These are phyloP conservation scores for Callipepla squamata DNA, from an alignment of 2,113 vertebrate species.

Conservation along the genomic window DNA sequence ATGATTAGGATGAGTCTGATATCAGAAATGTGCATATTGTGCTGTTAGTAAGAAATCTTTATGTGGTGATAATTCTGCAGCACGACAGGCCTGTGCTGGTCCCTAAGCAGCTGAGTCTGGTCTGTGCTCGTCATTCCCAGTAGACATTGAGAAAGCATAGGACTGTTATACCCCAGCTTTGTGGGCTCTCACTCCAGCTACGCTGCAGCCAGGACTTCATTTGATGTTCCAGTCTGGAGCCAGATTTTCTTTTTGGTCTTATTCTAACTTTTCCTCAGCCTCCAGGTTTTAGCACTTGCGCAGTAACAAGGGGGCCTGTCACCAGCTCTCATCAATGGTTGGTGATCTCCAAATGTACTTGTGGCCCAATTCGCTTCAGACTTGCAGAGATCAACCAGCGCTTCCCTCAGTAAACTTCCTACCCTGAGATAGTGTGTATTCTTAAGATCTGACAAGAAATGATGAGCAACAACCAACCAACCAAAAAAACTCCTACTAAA, in stretches of 20 bases:
- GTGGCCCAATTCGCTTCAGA: neutral
- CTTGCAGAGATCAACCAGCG: neutral
- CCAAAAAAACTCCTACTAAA: neutral
- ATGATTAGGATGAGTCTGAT: neutral
- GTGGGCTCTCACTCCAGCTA: neutral
- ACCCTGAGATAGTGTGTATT: neutral
- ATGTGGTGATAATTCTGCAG: neutral
- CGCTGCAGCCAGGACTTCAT: neutral
- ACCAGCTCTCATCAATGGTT: neutral
- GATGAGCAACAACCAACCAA: neutral
- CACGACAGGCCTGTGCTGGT: neutral
- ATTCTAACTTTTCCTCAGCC: neutral
- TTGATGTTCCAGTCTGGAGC: neutral
- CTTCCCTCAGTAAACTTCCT: neutral
- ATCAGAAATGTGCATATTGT: neutral
- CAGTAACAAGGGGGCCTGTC: neutral
- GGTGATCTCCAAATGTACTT: neutral
- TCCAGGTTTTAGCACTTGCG: neutral
- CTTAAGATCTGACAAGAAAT: conserved; percentile 38
- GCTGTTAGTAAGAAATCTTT: neutral
- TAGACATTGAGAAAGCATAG: neutral
- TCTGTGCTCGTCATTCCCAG: neutral
- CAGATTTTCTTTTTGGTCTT: neutral
- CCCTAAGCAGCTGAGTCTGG: neutral
- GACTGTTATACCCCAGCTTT: neutral